Base-by-base conservation (phyloP, 2,797 vertebrate genomes). In the Hapalemur alaotrensis region DNA sequence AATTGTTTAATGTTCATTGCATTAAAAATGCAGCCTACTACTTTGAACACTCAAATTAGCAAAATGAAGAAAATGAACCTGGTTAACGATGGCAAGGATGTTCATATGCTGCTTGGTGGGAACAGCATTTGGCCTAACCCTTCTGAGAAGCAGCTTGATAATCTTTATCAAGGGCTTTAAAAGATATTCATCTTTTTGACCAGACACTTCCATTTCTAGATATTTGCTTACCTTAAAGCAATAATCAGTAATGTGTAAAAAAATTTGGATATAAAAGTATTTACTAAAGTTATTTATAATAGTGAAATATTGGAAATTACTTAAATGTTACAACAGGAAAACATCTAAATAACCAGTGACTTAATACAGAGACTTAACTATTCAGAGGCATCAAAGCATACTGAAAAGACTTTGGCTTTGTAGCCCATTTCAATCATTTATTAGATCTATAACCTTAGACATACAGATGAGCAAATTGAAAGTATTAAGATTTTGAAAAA, bases 41-140 rank as follows among this genome's bases (percentile, higher is more conserved):
- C 76, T 90, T 89, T 95, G 61, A 91, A 38, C n/a, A 78, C 32
- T 84, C 72, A 61, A 30, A 78, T 91, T 88, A 88, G 18, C 82
- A 83, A n/a, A 87, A 79, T 90, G 25, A 76, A 75, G 67, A 70
- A 57, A 63, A 32, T 11, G 12, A 61, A 67, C 11, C 20, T 41
- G 43, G 30, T 82, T 23, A 84, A 38, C 57, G 81, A 46, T 93
- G 61, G 23, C 38, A 67, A 43, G 18, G 61, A 79, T 72, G 18
- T 63, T 52, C 3, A 4, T 75, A 15, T 76, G 11, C 11, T 89
- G 50, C 20, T 84, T 9, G 15, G 17, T 57, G 35, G 18, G 32
- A 61, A 38, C 70, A 13, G 4, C 61, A 69, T 94, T 91, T 94
- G 61, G 14, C 67, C 30, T 9, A 87, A 30, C 20, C 35, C 65